A percentile compares a stretch with the other conserved stretches of the same genome.
phyloP scores from a whole-genome alignment of 2,888 invertebrate genomes.

The Homarus gammarus region DNA sequence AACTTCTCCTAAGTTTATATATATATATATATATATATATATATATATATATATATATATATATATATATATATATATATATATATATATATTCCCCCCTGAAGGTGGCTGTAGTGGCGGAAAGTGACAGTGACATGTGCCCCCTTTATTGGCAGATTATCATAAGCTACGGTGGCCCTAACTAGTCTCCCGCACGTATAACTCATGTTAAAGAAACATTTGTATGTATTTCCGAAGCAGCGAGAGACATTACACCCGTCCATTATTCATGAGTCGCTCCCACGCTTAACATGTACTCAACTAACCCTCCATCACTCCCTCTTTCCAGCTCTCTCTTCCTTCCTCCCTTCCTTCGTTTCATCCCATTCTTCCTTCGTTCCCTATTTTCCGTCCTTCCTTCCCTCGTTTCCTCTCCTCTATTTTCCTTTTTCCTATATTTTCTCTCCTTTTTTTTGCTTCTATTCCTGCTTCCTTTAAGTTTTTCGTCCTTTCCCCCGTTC shows the following conservation, averaged over 20 bases:
- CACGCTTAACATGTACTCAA: background rate
- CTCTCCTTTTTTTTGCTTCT: background rate
- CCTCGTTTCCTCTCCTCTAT: background rate
- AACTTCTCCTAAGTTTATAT: too few species aligned
- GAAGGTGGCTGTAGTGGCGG: too few species aligned
- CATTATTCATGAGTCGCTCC: background rate
- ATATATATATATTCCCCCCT: too few species aligned
- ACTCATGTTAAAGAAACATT: background rate
- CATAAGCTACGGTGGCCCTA: too few species aligned
- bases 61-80: too few species aligned
- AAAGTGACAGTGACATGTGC: too few species aligned
- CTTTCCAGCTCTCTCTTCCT: background rate
- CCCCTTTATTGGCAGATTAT: too few species aligned
- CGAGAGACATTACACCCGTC: background rate
- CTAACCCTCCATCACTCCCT: background rate
- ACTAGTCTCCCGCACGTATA: background rate
- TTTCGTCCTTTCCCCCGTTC: too few species aligned
- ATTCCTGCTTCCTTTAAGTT: too few species aligned
- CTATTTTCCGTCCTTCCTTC: background rate
- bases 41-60: too few species aligned
- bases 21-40: too few species aligned
- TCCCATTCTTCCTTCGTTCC: background rate
- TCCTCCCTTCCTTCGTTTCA: background rate
- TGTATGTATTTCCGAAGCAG: conserved; percentile 4
- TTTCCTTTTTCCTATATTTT: background rate